Percentiles rank a stretch among this genome's conserved stretches.
Evolutionary conservation across 2,113 vertebrate genomes (phyloP).

Genomic region (Gadus macrocephalus): DNA sequence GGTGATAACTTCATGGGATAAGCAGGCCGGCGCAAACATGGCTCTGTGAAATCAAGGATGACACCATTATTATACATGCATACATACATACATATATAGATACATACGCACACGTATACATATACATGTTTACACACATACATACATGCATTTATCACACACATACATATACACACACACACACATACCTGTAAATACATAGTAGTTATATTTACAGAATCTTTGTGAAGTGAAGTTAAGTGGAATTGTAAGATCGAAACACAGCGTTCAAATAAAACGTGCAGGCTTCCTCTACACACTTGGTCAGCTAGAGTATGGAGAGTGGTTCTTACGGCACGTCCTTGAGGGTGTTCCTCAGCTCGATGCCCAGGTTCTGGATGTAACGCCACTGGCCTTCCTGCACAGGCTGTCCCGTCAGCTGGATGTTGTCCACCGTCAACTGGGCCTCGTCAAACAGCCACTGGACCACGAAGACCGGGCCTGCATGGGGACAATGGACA

Average conservation of each 20-base stretch:
- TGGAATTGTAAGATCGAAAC: too few species aligned
- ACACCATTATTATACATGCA: not conserved
- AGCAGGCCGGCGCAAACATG: conserved; percentile 94
- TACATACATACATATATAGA: not conserved
- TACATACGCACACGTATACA: too few species aligned
- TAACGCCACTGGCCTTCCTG: conserved; percentile 97
- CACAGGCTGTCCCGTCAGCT: conserved; percentile 92
- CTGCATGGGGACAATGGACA: conserved; percentile 51
- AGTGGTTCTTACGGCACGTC: conserved; percentile 84
- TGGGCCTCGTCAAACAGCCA: conserved; percentile 98
- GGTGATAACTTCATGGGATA: conserved; percentile 94
- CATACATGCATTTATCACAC: too few species aligned
- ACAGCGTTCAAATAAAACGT: too few species aligned
- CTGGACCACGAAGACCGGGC: conserved; percentile 94
- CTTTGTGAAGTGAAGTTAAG: too few species aligned
- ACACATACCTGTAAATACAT: too few species aligned
- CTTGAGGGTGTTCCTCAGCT: conserved; percentile 90
- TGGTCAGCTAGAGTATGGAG: too few species aligned
- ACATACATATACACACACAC: not conserved
- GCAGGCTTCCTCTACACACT: too few species aligned
- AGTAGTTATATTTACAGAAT: too few species aligned
- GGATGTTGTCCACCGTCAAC: conserved; percentile 93
- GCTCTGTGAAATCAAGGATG: conserved; percentile 69
- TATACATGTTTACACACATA: not conserved
- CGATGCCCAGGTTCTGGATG: conserved; percentile 91